Base-by-base conservation (phyloP, 2,797 vertebrate species). In the Okamejei kenojei region DNA sequence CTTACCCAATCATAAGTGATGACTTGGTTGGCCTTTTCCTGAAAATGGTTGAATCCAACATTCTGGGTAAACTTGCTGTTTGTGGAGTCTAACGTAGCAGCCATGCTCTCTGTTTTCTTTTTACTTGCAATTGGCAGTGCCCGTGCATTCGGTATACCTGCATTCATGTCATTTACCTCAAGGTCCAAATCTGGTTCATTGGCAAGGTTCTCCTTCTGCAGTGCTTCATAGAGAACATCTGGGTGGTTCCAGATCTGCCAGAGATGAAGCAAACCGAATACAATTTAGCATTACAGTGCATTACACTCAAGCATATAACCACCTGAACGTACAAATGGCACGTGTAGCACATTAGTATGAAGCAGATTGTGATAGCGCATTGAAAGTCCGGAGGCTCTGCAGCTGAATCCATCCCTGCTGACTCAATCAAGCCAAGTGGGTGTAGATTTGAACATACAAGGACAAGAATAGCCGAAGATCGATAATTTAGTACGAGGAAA, bases 1-100 rank as follows among this genome's bases (percentile, higher is more conserved):
- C 97, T 94, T 96, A 99, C 99, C 99, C 99, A 99, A 96, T 99
- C 99, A 0, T 99, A 99, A 0, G 99, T 99, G 95, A 99, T 97
- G 38, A 99, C 98, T 95, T 99, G 98, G 96, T 98, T 99, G 96
- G 98, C 97, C 95, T 96, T 96, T 93, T 99, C 99, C 94, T 99
- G 99, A 91, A 98, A 97, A 84, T 97, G 96, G 94, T 97, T 98
- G 93, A 99, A 97, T 58, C 95, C 95, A 38, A 98, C 96, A 0
- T 97, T 95, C 79, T 96, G 95, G 90, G 97, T 95, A 94, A 96
- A 97, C 95, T 98, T 99, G 97, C 97, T 98, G 93, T 98, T 98
- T 93, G 97, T 96, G 0, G 98, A 95, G 94, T 99, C 98, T 0
- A 96, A 93, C 77, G 96, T 94, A 93, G 95, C 94, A 95, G 97